Base-by-base conservation (phyloP, 1,140 invertebrate species). In the Aphaenogaster ashmeadi region DNA sequence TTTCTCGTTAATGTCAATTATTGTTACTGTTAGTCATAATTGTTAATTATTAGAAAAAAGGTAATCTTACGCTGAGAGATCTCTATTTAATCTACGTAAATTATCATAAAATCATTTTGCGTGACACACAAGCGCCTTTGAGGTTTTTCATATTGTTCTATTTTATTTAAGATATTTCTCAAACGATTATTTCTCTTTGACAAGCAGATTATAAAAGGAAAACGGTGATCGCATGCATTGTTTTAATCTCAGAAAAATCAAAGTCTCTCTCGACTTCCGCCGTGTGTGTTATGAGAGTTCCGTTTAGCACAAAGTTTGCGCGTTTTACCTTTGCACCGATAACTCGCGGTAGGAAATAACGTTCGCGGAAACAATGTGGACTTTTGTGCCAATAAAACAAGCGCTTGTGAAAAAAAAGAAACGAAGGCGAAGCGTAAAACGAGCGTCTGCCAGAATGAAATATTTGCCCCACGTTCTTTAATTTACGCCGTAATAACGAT, bases 381-480 rank as follows among this genome's bases (percentile, higher is more conserved):
- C 41, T 62, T 78, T 78, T 44, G 38, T 21, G 50, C 52, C 52
- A 64, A 78, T 78, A 78, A 78, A 78, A 64, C 56, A 4, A 62
- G 27, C 56, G 21, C 18, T 36, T 3, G 27, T 6, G 27, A 9
- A 21, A 58, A 66, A 64, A 38, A 27, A 58, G n/a, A 60, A 60
- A 27, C 38, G 38, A 44, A 47, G 41, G 21, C 27, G 47, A 64
- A 64, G 41, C 36, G 13, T 13, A 47, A 56, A 78, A 33, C 27
- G 18, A 64, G 11, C 41, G 11, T 15, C 36, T 5, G 8, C 9
- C 15, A 54, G 50, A 74, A 36, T 56, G 27, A 64, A 78, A n/a
- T 15, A 27, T 50, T 69, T n/a, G 1, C 41, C 0, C 41, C 7
- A n/a, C 36, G 18, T 78, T 62, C 15, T 33, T 27, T 1, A 15